Conservation (phyloP, 2,797 vertebrate genomes). For the Buphagus erythrorhynchus region DNA sequence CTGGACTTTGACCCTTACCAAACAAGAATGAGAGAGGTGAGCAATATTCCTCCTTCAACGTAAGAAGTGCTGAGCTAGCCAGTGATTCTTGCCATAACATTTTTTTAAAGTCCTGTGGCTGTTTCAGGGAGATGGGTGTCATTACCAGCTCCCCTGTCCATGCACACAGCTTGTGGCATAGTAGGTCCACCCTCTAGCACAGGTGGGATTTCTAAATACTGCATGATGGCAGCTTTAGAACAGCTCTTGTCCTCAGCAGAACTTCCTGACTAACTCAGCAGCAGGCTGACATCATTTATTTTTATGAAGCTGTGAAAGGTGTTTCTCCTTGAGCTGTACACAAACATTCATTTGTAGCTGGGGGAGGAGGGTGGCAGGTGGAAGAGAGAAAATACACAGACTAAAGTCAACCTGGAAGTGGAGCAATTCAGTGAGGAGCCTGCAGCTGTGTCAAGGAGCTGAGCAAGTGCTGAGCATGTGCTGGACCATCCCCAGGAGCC, state of each 20-base stretch:
- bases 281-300: background rate
- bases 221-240: background rate
- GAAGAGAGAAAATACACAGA: background rate
- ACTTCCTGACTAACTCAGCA: background rate
- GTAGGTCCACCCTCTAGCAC: background rate
- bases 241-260: background rate
- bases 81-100: background rate
- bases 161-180: background rate
- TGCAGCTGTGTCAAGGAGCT: background rate
- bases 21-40: background rate
- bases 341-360: background rate
- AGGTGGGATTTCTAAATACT: background rate
- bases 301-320: background rate
- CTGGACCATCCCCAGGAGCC: background rate
- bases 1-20: background rate
- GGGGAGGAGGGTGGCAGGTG: background rate
- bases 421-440: background rate
- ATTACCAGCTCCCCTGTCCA: background rate
- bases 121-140: background rate
- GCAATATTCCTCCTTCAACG: background rate
- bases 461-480: background rate
- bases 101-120: background rate
- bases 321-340: slow-evolving; percentile 3
- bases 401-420: background rate
- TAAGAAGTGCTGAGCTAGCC: background rate